Evolutionary conservation across 2,113 vertebrate genomes (phyloP), one percentile per base, ranked within the genome.

Genomic region (Chloropsis hardwickii): DNA sequence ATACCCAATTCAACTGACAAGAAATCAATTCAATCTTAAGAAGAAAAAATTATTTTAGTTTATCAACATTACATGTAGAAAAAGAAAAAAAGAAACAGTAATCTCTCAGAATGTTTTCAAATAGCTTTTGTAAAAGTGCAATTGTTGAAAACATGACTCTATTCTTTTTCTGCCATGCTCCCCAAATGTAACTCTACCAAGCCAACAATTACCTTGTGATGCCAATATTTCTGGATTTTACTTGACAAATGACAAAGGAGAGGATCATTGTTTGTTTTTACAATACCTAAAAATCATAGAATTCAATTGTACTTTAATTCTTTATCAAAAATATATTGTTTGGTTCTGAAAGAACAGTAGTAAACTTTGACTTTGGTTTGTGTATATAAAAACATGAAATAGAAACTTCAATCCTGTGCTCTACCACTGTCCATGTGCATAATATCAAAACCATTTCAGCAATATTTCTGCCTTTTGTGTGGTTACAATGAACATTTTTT

Each of bases 11-110:
- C 47, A 73, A 42, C 7, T 29, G 12, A 11, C 11, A 93, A 60
- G 28, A 95, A 96, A 94, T 64, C 44, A 81, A 56, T 87, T 31
- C 9, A 85, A 5, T 47, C 25, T 50, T 66, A 69, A 61, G 21
- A 66, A 54, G 16, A 71, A 84, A 84, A 67, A 29, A 14, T 3
- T 3, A 37, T 37, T 77, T 69, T 71, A 42, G 4, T 57, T 73
- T 60, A 48, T 69, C n/a, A 72, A 4, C 8, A 51, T 76, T 89
- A n/a, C 24, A 35, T 56, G 25, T 79, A 50, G 3, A 16, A 40
- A n/a, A 64, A 58, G n/a, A n/a, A n/a, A 53, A 40, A 53, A 72
- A 29, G 2, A 72, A 86, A 25, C 6, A 64, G 8, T 22, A 10
- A 50, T 44, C 5, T 54, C 10, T 54, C 35, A 78, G 33, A 39